Evolutionary conservation across 2,113 vertebrate genomes (phyloP).

Genomic region (Trichomycterus rosablanca): DNA sequence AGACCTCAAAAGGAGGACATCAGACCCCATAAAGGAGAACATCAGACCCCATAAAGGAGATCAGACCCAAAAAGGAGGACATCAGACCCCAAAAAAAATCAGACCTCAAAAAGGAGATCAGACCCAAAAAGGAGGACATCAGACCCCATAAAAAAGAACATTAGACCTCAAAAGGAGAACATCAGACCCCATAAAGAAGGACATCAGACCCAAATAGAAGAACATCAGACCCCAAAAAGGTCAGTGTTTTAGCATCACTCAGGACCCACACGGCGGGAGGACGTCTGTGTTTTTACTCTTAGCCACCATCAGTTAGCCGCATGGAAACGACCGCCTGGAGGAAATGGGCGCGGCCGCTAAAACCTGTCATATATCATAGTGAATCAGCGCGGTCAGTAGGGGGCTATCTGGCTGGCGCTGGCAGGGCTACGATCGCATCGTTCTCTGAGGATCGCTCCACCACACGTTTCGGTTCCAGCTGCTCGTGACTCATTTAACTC

Average conservation of each 20-base stretch:
- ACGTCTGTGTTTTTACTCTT: not conserved
- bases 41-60: too few relatives aligned
- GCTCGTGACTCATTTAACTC: slow-evolving; percentile 69
- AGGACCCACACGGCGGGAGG: not conserved
- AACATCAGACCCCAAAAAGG: slow-evolving; percentile 12
- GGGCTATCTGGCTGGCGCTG: slow-evolving; percentile 32
- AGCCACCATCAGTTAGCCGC: not conserved
- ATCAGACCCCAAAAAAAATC: too few relatives aligned
- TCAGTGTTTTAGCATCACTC: slow-evolving; percentile 20
- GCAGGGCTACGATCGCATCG: slow-evolving; percentile 32
- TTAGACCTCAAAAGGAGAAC: too few relatives aligned
- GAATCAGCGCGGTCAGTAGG: not conserved
- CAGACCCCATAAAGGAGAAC: too few relatives aligned
- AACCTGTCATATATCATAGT: slow-evolving; percentile 10
- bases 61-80: too few relatives aligned
- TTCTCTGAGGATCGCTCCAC: slow-evolving; percentile 36
- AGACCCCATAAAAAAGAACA: too few relatives aligned
- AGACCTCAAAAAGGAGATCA: too few relatives aligned
- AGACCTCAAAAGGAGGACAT: too few relatives aligned
- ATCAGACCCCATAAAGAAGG: too few relatives aligned
- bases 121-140: too few relatives aligned
- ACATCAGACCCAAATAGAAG: too few relatives aligned
- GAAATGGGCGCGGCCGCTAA: slow-evolving; percentile 1
- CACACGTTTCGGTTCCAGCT: slow-evolving; percentile 51
- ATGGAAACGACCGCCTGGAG: slow-evolving; percentile 11